Base-by-base conservation (phyloP, 2,888 invertebrate genomes). In the Thysanoteuthis rhombus region DNA sequence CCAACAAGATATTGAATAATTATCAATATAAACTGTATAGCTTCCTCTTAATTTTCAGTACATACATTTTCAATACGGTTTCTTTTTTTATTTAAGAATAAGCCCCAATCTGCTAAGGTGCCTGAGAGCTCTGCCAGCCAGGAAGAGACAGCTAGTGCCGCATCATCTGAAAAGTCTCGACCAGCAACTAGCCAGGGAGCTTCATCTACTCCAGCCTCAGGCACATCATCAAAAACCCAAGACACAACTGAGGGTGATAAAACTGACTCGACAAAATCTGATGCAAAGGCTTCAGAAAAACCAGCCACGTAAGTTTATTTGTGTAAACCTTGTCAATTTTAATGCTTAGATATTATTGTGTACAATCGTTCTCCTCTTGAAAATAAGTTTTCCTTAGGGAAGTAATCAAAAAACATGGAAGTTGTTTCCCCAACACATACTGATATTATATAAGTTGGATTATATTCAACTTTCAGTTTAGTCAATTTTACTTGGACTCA, bases 211-310 rank as follows among this genome's bases (percentile, higher is more conserved):
- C 92, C 92, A 45, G 40, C 92, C 19, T 92, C 92, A 12, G 92
- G 45, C 28, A 92, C 42, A 45, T 45, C 40, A 42, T 91, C 92
- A n/a, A 92, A 92, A 92, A 45, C 42, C 16, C n/a, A 39, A n/a
- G 42, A 92, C 22, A 36, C 42, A 45, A 25, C 42, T 92, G 92
- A 92, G 5, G 92, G 28, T 45, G 92, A 92, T 45, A 92, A 92
- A 92, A 6, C 91, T 91, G 91, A 91, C 4, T n/a, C n/a, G n/a
- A 42, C 91, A 40, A 47, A 90, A 32, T 36, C 91, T 38, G 93
- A 93, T 52, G 90, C 90, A 47, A 90, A 91, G 39, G 47, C 93
- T n/a, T 45, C 42, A 47, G 93, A 93, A 28, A 91, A 32, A n/a
- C 19, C 92, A 22, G 40, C n/a, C 40, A n/a, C 19, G 92, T 92